Evolutionary conservation across 2,797 vertebrate genomes (phyloP).

Genomic region (Tachyglossus aculeatus): DNA sequence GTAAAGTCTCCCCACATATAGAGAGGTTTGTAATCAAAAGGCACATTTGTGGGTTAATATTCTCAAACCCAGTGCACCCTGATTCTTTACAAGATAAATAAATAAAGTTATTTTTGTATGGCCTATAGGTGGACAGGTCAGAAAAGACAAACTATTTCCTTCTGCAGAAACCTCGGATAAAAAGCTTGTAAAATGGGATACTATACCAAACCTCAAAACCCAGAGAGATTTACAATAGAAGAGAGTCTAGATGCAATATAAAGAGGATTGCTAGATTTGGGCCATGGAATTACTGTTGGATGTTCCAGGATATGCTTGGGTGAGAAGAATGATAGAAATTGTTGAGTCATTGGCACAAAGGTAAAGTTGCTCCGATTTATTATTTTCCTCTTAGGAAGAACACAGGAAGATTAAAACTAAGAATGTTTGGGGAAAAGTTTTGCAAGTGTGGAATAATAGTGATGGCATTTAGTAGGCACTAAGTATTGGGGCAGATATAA

Average conservation of each 20-base stretch:
- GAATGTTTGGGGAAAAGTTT: not conserved
- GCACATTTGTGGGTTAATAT: not conserved
- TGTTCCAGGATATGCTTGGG: not conserved
- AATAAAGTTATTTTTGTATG: not conserved
- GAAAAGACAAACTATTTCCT: not conserved
- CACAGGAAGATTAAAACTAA: not conserved
- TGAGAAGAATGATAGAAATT: not conserved
- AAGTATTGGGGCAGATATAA: no score
- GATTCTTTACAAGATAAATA: not conserved
- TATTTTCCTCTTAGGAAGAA: not conserved
- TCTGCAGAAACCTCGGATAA: not conserved
- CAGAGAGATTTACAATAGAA: not conserved
- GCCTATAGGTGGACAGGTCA: not conserved
- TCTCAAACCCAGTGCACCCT: not conserved
- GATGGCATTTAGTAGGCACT: no score
- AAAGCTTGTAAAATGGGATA: not conserved
- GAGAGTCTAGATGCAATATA: not conserved
- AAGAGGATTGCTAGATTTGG: not conserved
- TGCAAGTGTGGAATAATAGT: not conserved
- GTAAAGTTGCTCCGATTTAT: not conserved
- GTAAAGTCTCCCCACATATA: not conserved
- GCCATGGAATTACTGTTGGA: not conserved
- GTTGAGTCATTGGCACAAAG: not conserved
- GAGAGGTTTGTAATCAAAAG: no score
- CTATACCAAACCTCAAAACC: not conserved